Base-by-base conservation (phyloP, 2,888 invertebrate genomes). In the Synanthedon myopaeformis region DNA sequence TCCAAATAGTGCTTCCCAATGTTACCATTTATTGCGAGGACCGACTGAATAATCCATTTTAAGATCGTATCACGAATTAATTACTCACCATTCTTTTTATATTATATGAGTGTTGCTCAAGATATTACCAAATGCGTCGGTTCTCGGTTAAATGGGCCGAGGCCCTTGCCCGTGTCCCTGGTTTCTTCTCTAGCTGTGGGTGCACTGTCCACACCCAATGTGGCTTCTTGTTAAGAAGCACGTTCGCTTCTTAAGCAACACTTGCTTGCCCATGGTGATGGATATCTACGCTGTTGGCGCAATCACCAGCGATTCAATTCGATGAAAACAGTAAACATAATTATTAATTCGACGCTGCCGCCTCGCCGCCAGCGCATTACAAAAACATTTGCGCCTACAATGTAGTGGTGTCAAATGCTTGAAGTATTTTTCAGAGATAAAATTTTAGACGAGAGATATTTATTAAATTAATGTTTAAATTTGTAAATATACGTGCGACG, bases 191-290 rank as follows among this genome's bases (percentile, higher is more conserved):
- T 72, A 74, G 67, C 72, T 74, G 76, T 66, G 65, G 70, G 65
- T 72, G 73, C 76, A 70, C 71, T 65, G 63, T 61, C 23, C 3
- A 14, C 45, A 45, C 13, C 45, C 23, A 17, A 70, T 67, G 72
- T 54, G 67, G 65, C 71, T 70, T 35, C 35, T 35, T 35, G 8
- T 35, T 35, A 35, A 35, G 35, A 35, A 35, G 72, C 60, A 67
- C 65, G 73, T 72, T 79, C 74, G 83, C 86, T 82, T 83, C 67
- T 79, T 78, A 80, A 80, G 78, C 83, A 81, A 78, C 85, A 82
- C 86, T 83, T 83, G 85, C 86, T 86, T 86, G 64, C 68, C 70
- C 76, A 69, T 69, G 74, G 77, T 76, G 79, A 75, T 74, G 70
- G 73, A 66, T 35, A 10, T 64, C 73, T 80, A 69, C 78, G 74